phyloP scores from a whole-genome alignment of 2,113 vertebrate species.

The Cyanoramphus novaezelandiae region DNA sequence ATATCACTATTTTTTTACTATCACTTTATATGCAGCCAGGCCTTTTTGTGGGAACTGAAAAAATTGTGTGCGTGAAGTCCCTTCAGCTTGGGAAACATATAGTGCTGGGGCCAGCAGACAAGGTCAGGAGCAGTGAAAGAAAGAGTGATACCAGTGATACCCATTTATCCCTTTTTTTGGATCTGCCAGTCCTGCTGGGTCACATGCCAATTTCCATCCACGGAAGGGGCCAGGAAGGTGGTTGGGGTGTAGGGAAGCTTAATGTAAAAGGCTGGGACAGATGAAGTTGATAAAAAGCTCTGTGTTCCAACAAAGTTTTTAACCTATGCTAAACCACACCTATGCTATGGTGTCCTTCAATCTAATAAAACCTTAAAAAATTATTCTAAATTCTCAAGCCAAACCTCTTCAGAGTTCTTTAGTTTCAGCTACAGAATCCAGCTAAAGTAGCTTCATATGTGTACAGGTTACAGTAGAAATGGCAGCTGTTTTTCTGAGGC shows the following conservation, averaged over 20 bases:
- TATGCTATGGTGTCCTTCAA: background rate
- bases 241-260: background rate
- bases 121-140: background rate
- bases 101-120: background rate
- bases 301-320: background rate
- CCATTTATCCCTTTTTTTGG: background rate
- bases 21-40: background rate
- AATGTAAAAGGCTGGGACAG: background rate
- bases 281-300: background rate
- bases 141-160: fast-evolving
- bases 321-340: background rate
- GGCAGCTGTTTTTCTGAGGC: background rate
- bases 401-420: background rate
- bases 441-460: background rate
- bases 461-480: background rate
- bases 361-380: background rate
- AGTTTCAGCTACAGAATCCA: background rate
- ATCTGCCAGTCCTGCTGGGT: background rate
- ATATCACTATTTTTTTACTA: background rate
- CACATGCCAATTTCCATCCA: background rate
- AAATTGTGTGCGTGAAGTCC: background rate
- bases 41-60: background rate
- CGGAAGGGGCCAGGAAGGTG: background rate
- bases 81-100: background rate
- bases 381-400: background rate